Percentiles rank a stretch among this genome's conserved stretches.
These are phyloP conservation scores for Podarcis lilfordi DNA, from an alignment of 2,797 vertebrate genomes.

Conservation along the genomic window DNA sequence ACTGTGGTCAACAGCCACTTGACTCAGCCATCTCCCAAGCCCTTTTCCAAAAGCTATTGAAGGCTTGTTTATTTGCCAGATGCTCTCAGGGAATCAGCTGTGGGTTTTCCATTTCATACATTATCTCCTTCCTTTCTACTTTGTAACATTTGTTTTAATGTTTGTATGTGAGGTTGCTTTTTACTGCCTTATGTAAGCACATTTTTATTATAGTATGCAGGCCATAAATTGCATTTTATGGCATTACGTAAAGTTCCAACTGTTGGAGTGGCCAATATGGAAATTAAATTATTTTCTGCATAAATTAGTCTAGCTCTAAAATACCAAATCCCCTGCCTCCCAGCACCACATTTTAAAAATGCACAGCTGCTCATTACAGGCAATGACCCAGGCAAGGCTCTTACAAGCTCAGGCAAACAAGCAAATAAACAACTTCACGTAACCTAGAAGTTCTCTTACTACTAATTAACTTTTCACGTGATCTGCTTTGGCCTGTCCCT, in stretches of 20 bases:
- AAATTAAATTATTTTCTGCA: background rate
- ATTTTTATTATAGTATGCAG: background rate
- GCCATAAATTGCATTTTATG: background rate
- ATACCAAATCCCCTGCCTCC: background rate
- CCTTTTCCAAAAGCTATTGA: background rate
- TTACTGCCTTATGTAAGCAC: background rate
- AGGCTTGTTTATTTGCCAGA: background rate
- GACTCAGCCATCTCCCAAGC: background rate
- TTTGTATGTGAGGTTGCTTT: background rate
- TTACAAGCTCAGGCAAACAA: background rate
- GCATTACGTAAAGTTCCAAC: background rate
- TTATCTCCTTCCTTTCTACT: background rate
- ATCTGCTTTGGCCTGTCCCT: background rate
- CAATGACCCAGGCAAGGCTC: background rate
- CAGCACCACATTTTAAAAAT: background rate
- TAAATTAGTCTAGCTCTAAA: background rate
- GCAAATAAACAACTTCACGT: background rate
- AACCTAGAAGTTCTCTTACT: background rate
- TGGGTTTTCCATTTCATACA: background rate
- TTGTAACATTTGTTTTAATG: background rate
- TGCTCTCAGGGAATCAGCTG: background rate
- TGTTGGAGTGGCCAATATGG: slow-evolving; percentile 11
- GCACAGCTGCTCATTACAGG: background rate
- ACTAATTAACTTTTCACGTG: background rate
- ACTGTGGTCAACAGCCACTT: background rate